A percentile compares a stretch with the other conserved stretches of the same genome.
Evolutionary conservation across 1,140 invertebrate species (phyloP).

Genomic region (Pachyrhynchus sulphureomaculatus): DNA sequence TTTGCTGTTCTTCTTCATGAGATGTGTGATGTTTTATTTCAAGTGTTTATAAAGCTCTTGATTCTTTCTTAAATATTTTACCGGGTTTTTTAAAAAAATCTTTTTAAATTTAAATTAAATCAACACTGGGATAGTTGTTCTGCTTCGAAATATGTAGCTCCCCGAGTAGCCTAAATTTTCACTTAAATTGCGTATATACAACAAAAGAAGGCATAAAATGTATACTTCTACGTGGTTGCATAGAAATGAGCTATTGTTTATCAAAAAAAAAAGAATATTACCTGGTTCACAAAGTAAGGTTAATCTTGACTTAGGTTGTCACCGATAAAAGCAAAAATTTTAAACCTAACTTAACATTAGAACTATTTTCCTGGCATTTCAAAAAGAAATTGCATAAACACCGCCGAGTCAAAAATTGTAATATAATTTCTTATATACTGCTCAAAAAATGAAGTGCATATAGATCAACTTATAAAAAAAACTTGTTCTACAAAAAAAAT

Average conservation of each 20-base stretch:
- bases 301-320: slow-evolving; percentile 43
- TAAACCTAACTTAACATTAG: slow-evolving; percentile 44
- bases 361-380: slow-evolving; percentile 44
- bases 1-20: not conserved
- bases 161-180: too few species aligned
- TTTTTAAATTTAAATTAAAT: too few species aligned
- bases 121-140: not conserved
- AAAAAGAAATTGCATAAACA: slow-evolving; percentile 44
- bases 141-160: too few species aligned
- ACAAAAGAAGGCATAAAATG: too few species aligned
- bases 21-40: not conserved
- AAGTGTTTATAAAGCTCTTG: too few species aligned
- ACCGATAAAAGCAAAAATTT: slow-evolving; percentile 27
- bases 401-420: slow-evolving; percentile 7
- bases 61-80: too few species aligned
- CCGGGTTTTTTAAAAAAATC: too few species aligned
- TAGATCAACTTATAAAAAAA: not conserved
- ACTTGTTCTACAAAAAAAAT: too few species aligned
- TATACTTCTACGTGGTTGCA: too few species aligned
- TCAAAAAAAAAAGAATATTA: too few species aligned
- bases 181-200: too few species aligned
- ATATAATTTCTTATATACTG: not conserved
- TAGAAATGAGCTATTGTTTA: too few species aligned
- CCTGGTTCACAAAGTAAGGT: slow-evolving; percentile 31
- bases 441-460: not conserved